Conservation (phyloP, 2,797 vertebrate genomes). For the Chloroceryle amazona region DNA sequence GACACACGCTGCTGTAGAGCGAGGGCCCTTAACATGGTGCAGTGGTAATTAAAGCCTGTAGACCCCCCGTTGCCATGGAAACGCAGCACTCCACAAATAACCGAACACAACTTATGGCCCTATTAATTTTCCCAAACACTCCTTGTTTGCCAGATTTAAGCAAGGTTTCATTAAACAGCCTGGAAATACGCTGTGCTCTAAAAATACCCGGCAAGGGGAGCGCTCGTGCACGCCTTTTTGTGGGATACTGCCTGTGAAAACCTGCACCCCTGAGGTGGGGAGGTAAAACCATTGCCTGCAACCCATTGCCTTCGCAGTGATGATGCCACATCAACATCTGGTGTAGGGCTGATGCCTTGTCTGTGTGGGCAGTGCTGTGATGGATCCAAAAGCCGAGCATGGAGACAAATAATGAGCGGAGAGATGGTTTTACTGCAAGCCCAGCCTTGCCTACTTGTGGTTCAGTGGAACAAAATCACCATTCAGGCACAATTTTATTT, state of each 20-base stretch:
- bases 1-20: not conserved
- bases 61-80: conserved; percentile 51
- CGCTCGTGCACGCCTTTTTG: accelerated
- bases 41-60: conserved; percentile 26
- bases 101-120: not conserved
- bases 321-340: not conserved
- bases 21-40: not conserved
- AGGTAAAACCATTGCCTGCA: not conserved
- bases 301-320: not conserved
- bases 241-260: not conserved
- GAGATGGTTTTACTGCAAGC: not conserved
- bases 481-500: not conserved
- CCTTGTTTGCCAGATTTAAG: not conserved
- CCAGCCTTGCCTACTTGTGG: not conserved
- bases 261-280: not conserved
- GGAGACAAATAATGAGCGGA: not conserved
- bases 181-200: not conserved
- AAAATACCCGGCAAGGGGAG: not conserved
- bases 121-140: not conserved
- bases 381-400: not conserved
- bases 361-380: not conserved
- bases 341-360: not conserved
- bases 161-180: not conserved
- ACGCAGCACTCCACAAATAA: conserved; percentile 44
- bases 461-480: not conserved